A percentile compares a stretch with the other conserved stretches of the same genome.
phyloP scores from a whole-genome alignment of 1,140 invertebrate species.

The Nasonia longicornis region DNA sequence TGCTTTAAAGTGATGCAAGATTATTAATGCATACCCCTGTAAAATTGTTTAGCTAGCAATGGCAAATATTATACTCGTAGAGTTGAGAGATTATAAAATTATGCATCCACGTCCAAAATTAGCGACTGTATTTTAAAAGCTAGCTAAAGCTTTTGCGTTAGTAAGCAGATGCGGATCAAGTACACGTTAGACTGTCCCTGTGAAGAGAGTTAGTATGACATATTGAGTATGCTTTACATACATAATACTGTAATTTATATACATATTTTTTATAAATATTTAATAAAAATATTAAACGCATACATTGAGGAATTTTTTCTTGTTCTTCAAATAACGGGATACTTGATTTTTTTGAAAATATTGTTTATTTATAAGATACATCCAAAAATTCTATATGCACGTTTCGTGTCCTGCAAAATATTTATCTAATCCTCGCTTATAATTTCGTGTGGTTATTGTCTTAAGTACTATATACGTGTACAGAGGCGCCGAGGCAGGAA shows the following conservation, averaged over 20 bases:
- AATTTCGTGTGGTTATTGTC: slow-evolving; percentile 49
- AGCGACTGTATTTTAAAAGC: slow-evolving; percentile 29
- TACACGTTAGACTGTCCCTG: neutral
- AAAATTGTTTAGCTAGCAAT: slow-evolving; percentile 3
- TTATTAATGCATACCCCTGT: neutral
- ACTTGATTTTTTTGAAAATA: slow-evolving; percentile 47
- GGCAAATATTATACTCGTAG: slow-evolving; percentile 5
- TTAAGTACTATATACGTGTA: slow-evolving; percentile 52
- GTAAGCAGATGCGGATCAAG: neutral
- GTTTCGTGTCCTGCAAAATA: slow-evolving; percentile 40
- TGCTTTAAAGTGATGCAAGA: slow-evolving; percentile 10
- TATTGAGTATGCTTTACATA: slow-evolving; percentile 57
- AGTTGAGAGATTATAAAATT: slow-evolving; percentile 16
- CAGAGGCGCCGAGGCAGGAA: slow-evolving; percentile 36
- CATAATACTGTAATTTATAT: slow-evolving; percentile 62
- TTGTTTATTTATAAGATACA: slow-evolving; percentile 51
- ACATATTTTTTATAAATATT: slow-evolving; percentile 70
- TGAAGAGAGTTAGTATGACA: neutral
- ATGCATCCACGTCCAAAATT: slow-evolving; percentile 10
- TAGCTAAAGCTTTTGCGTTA: neutral
- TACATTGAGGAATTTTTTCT: slow-evolving; percentile 1
- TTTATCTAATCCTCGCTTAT: slow-evolving; percentile 48
- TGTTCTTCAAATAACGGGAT: slow-evolving; percentile 34
- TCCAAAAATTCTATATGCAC: slow-evolving; percentile 47
- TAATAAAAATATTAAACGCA: slow-evolving; percentile 61